Percentiles rank a stretch among this genome's conserved stretches.
phyloP scores from a whole-genome alignment of 2,888 invertebrate species.

The Sceliomorpha sp. region DNA sequence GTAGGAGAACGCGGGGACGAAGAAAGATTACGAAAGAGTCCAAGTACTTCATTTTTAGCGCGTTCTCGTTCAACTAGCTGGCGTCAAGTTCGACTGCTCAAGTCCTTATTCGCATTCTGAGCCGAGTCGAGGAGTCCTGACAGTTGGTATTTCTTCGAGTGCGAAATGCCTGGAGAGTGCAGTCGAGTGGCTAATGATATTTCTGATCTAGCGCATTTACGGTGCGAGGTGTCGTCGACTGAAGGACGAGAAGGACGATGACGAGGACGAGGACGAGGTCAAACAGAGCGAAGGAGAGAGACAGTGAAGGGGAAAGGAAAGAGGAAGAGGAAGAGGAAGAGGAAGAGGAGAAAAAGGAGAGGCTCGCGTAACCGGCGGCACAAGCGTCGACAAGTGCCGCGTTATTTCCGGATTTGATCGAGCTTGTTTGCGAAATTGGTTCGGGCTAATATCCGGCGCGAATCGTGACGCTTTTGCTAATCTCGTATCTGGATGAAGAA shows the following conservation, averaged over 20 bases:
- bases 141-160: conserved; percentile 39
- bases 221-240: conserved; percentile 10
- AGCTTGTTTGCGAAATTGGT: conserved; percentile 57
- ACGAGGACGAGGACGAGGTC: not conserved
- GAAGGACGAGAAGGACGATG: not conserved
- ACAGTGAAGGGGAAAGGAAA: not conserved
- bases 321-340: not conserved
- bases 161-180: conserved; percentile 56
- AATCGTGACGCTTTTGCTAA: conserved; percentile 53
- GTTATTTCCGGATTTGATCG: conserved; percentile 56
- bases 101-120: conserved; percentile 20
- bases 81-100: conserved; percentile 26
- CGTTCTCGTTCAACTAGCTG: conserved; percentile 9
- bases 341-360: not conserved
- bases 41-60: conserved; percentile 1
- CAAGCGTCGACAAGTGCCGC: conserved; percentile 19
- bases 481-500: conserved; percentile 34
- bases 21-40: no score
- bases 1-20: no score
- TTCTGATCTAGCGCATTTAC: conserved; percentile 56
- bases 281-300: not conserved
- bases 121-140: conserved; percentile 12
- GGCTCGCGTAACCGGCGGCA: conserved; percentile 5
- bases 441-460: conserved; percentile 50
- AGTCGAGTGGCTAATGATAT: conserved; percentile 63